Evolutionary conservation across 1,140 invertebrate genomes (phyloP).

Genomic region (Gonioctena quinquepunctata): DNA sequence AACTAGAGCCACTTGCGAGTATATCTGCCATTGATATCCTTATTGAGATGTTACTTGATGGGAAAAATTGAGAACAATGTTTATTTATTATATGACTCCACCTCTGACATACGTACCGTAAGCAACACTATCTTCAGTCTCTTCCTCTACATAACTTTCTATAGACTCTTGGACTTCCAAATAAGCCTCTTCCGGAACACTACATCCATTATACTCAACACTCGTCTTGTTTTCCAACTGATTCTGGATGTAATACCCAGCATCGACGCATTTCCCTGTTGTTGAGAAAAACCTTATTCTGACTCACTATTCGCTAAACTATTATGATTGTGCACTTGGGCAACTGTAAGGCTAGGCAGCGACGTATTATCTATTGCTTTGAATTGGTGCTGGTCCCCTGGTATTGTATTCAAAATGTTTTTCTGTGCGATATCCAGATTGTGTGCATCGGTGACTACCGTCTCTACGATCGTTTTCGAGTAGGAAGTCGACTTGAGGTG

Average conservation of each 20-base stretch:
- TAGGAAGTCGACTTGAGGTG: conserved; percentile 47
- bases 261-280: conserved; percentile 58
- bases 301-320: conserved; percentile 16
- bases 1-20: too few relatives aligned
- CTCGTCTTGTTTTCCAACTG: conserved; percentile 3
- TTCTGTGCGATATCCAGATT: conserved; percentile 42
- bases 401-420: conserved; percentile 17
- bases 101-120: conserved; percentile 26
- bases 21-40: too few relatives aligned
- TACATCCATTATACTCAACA: conserved; percentile 28
- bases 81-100: too few relatives aligned
- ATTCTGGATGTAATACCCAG: conserved; percentile 18
- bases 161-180: conserved; percentile 56
- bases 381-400: conserved; percentile 46
- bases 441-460: conserved; percentile 36
- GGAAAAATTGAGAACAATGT: too few relatives aligned
- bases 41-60: too few relatives aligned
- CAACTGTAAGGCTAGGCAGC: conserved; percentile 40
- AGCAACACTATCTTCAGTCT: conserved; percentile 23
- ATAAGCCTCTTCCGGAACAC: conserved; percentile 34
- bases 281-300: conserved; percentile 53
- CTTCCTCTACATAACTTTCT: conserved; percentile 57
- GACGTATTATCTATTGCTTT: conserved; percentile 50
- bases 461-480: conserved; percentile 51
- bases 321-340: conserved; percentile 35